Evolutionary conservation across 2,888 invertebrate species (phyloP).

Genomic region (Xestobium rufovillosum): DNA sequence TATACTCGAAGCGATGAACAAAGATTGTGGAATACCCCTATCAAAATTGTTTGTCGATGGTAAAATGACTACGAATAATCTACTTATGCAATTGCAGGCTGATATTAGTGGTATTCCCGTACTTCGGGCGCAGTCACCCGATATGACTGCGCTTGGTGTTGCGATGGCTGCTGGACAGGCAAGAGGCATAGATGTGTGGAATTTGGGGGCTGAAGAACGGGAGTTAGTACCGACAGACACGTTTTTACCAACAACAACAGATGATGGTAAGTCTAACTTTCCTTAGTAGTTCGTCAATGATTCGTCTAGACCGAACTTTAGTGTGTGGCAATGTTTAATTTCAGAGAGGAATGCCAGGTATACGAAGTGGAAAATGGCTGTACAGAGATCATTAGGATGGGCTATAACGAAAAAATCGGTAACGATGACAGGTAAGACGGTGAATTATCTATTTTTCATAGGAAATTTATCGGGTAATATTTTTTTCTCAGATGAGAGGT

Average conservation of each 20-base stretch:
- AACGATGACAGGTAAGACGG: slow-evolving; percentile 65
- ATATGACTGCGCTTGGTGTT: slow-evolving; percentile 88
- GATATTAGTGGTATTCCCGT: slow-evolving; percentile 89
- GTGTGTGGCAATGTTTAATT: slow-evolving; percentile 22
- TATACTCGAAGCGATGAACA: slow-evolving; percentile 88
- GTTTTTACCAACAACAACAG: slow-evolving; percentile 74
- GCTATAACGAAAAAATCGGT: slow-evolving; percentile 64
- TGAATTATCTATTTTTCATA: not conserved
- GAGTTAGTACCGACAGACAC: slow-evolving; percentile 61
- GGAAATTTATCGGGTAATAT: slow-evolving; percentile 23
- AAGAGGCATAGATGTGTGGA: slow-evolving; percentile 55
- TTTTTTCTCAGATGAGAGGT: slow-evolving; percentile 66
- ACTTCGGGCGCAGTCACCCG: slow-evolving; percentile 76
- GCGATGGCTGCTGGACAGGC: slow-evolving; percentile 88
- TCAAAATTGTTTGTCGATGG: slow-evolving; percentile 88
- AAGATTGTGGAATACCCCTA: slow-evolving; percentile 82
- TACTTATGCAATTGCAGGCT: slow-evolving; percentile 93
- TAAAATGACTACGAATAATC: slow-evolving; percentile 79
- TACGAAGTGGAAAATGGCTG: slow-evolving; percentile 92
- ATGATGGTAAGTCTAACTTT: slow-evolving; percentile 58
- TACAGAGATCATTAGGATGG: slow-evolving; percentile 87
- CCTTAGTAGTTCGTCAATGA: not conserved
- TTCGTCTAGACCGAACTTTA: not conserved
- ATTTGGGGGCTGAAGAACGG: slow-evolving; percentile 52
- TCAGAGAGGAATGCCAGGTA: slow-evolving; percentile 70